Percentiles rank a stretch among this genome's conserved stretches.
These are phyloP conservation scores for Paedocypris micromegethes DNA, from an alignment of 2,797 vertebrate species.

Conservation along the genomic window DNA sequence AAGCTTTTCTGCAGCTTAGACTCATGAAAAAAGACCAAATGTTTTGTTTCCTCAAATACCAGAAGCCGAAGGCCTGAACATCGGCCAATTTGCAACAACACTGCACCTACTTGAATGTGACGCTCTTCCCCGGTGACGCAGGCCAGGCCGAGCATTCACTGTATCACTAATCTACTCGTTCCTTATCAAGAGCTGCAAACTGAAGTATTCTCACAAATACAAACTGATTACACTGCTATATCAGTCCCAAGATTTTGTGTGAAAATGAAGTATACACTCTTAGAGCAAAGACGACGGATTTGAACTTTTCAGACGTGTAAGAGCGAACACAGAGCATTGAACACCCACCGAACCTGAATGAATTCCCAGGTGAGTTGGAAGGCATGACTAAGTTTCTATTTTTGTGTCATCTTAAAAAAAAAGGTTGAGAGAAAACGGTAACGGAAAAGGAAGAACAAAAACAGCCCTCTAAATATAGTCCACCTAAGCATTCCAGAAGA, in stretches of 20 bases:
- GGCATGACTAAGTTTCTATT: conserved; percentile 42
- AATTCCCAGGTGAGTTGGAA: conserved; percentile 51
- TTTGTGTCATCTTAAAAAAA: conserved; percentile 44
- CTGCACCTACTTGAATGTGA: conserved; percentile 3
- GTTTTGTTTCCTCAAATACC: conserved; percentile 28
- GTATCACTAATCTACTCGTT: not conserved
- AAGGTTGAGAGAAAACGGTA: conserved; percentile 21
- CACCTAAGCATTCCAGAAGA: conserved; percentile 48
- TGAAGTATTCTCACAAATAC: too few relatives aligned
- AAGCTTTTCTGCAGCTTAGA: conserved; percentile 20
- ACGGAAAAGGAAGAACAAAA: conserved; percentile 49
- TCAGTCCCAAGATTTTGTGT: too few relatives aligned
- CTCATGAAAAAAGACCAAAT: conserved; percentile 28
- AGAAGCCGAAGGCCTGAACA: not conserved
- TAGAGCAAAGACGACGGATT: too few relatives aligned
- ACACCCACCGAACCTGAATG: not conserved
- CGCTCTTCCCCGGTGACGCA: conserved; percentile 4
- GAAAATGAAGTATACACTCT: too few relatives aligned
- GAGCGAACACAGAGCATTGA: not conserved
- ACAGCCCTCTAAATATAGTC: conserved; percentile 44
- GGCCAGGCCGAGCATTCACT: not conserved
- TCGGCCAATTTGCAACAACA: conserved; percentile 23
- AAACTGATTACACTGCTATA: too few relatives aligned
- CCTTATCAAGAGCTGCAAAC: not conserved
- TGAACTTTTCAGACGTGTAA: too few relatives aligned